phyloP scores from a whole-genome alignment of 1,140 invertebrate species.

The Aphelinus atriplicis region DNA sequence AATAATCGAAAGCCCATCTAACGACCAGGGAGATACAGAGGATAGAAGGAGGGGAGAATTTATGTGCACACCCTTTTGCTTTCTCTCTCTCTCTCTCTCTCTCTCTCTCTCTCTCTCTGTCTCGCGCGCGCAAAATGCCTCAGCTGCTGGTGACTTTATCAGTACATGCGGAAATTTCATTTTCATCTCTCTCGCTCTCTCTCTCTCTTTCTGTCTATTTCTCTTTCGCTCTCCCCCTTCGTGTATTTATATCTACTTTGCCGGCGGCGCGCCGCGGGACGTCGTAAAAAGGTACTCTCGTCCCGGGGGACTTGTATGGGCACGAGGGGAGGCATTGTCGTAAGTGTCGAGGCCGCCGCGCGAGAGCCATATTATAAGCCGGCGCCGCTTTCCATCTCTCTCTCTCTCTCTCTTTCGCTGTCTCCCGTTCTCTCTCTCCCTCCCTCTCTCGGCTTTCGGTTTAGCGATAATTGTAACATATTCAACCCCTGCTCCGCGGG shows the following conservation, averaged over 20 bases:
- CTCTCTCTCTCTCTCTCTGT: neutral
- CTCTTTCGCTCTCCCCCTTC: no score
- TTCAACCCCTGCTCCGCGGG: constrained; percentile 49
- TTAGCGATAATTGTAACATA: constrained; percentile 66
- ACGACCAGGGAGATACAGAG: neutral
- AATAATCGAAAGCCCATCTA: constrained; percentile 29
- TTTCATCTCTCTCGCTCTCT: constrained; percentile 31
- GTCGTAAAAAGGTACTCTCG: constrained; percentile 41
- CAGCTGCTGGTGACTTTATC: constrained; percentile 32
- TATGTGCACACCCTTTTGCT: neutral
- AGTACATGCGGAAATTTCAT: constrained; percentile 39
- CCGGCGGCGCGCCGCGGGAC: constrained; percentile 30
- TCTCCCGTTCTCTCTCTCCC: no score
- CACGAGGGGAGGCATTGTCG: constrained; percentile 51
- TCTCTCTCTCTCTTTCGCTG: constrained; percentile 17
- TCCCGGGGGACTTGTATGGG: constrained; percentile 20
- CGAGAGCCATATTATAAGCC: constrained; percentile 32
- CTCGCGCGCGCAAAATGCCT: neutral
- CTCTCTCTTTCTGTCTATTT: constrained; percentile 24
- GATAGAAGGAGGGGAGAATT: constrained; percentile 18
- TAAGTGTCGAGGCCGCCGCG: constrained; percentile 54
- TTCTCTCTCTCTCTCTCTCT: no score
- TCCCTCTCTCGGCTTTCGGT: constrained; percentile 49
- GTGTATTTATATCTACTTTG: constrained; percentile 33
- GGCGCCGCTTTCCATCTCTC: constrained; percentile 40